A percentile compares a stretch with the other conserved stretches of the same genome.
Conservation (phyloP, 2,113 vertebrate genomes). For the Podarcis raffonei region DNA sequence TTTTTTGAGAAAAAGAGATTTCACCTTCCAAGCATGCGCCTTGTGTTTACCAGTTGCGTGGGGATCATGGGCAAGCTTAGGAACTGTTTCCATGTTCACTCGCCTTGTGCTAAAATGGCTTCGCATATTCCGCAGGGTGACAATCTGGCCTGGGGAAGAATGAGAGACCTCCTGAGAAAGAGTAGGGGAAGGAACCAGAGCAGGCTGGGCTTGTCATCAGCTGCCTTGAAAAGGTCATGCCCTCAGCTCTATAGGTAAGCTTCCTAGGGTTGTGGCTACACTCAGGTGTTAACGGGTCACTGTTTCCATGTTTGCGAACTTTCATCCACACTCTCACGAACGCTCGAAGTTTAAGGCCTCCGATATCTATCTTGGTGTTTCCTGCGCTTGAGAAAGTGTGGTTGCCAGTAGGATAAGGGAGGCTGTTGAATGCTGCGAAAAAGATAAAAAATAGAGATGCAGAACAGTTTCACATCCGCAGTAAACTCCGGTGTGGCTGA, state of each 20-base stretch:
- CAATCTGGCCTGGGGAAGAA: constrained; percentile 78
- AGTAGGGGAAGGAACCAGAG: constrained; percentile 77
- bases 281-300: no score
- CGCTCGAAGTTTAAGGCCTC: no score
- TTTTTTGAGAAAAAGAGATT: no score
- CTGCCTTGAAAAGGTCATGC: constrained; percentile 85
- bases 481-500: no score
- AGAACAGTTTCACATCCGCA: no score
- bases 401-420: no score
- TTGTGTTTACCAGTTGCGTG: neutral
- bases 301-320: no score
- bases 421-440: no score
- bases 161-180: constrained; percentile 84
- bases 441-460: no score
- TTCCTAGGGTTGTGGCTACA: neutral
- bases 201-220: constrained; percentile 75
- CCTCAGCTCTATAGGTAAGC: constrained; percentile 85
- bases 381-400: no score
- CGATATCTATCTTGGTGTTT: no score
- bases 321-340: no score
- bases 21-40: neutral
- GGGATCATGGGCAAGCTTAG: neutral
- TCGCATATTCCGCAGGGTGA: constrained; percentile 64
- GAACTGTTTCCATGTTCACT: constrained; percentile 20
- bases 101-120: neutral